phyloP scores from a whole-genome alignment of 2,113 vertebrate genomes.

The Turnix velox region DNA sequence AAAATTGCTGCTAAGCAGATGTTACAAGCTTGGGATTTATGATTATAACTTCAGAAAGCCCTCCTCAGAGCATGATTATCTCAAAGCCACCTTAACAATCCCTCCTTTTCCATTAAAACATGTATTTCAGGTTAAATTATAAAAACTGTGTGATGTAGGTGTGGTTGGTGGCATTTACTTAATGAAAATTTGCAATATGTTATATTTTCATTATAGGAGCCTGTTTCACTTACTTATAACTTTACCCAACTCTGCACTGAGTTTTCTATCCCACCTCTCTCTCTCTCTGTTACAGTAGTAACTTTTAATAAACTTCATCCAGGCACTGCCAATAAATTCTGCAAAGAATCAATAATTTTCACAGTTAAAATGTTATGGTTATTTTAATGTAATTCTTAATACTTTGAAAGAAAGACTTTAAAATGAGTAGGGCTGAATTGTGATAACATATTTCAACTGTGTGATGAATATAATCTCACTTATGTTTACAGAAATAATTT shows the following conservation, averaged over 20 bases:
- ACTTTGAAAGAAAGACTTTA: constrained; percentile 13
- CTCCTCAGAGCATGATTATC: not conserved
- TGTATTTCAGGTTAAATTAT: not conserved
- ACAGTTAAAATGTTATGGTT: not conserved
- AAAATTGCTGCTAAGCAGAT: not conserved
- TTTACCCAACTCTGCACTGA: not conserved
- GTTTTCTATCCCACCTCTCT: not conserved
- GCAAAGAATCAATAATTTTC: not conserved
- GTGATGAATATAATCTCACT: not conserved
- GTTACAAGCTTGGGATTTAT: not conserved
- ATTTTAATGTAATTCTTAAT: not conserved
- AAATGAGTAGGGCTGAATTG: not conserved
- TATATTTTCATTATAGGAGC: not conserved
- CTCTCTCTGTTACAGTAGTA: not conserved
- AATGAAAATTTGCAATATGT: not conserved
- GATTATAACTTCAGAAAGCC: not conserved
- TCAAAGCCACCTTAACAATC: not conserved
- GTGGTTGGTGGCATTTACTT: not conserved
- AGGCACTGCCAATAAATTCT: not conserved
- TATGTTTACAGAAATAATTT: not conserved
- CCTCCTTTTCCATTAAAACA: not conserved
- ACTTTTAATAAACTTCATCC: not conserved
- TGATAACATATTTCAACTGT: not conserved
- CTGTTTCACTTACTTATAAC: not conserved
- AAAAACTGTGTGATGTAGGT: not conserved